Percentiles rank a stretch among this genome's conserved stretches.
Evolutionary conservation across 2,797 vertebrate species (phyloP).

Genomic region (Phaenicophaeus curvirostris): DNA sequence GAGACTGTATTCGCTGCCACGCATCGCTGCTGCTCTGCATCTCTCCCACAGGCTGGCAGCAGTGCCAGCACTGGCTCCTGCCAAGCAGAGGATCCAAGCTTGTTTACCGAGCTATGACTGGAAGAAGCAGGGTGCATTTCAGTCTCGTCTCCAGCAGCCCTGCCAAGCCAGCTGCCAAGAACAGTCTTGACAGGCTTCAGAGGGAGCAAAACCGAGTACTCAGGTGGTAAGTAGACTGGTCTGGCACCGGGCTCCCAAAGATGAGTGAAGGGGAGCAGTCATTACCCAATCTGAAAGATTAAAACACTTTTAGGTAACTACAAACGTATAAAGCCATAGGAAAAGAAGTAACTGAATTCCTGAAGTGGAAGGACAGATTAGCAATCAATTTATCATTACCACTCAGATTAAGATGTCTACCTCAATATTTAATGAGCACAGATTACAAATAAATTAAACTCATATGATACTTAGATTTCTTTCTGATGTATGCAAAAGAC

Average conservation of each 20-base stretch:
- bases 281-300: neutral
- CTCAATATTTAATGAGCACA: constrained; percentile 19
- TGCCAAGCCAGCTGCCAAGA: constrained; percentile 48
- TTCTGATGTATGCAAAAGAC: neutral
- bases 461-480: neutral
- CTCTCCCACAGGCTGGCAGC: neutral
- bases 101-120: constrained; percentile 31
- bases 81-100: constrained; percentile 33
- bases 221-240: neutral
- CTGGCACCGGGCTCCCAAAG: neutral
- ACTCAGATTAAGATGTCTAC: constrained; percentile 19
- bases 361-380: neutral
- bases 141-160: constrained; percentile 12
- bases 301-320: neutral
- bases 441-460: constrained; percentile 14
- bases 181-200: neutral
- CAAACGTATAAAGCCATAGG: neutral
- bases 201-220: neutral
- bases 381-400: neutral
- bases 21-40: neutral
- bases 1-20: neutral
- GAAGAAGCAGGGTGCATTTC: neutral
- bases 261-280: neutral
- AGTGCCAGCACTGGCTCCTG: neutral
- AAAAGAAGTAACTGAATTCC: neutral